phyloP scores from a whole-genome alignment of 2,113 vertebrate species.

The Xiphorhynchus elegans region DNA sequence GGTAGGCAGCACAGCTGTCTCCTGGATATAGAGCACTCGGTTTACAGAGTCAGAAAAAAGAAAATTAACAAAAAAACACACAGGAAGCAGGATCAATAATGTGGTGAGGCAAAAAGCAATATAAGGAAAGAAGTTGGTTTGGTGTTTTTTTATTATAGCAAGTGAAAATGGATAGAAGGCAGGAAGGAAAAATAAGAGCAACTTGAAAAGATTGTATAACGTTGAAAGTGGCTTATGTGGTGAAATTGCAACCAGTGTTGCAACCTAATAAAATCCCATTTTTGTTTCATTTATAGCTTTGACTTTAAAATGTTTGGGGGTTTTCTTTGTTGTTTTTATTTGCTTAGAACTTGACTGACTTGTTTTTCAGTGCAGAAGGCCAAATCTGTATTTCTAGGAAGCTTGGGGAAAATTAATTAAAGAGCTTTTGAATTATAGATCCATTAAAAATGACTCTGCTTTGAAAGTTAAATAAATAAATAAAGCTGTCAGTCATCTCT shows the following conservation, averaged over 20 bases:
- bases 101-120: slow-evolving; percentile 1
- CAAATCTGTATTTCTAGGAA: slow-evolving; percentile 39
- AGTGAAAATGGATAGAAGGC: not conserved
- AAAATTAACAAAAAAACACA: not conserved
- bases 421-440: slow-evolving; percentile 36
- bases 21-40: not conserved
- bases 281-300: slow-evolving; percentile 15
- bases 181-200: not conserved
- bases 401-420: slow-evolving; percentile 43
- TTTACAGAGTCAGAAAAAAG: not conserved
- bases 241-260: not conserved
- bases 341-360: not conserved
- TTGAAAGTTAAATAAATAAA: slow-evolving; percentile 48
- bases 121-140: not conserved
- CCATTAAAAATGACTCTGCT: slow-evolving; percentile 46
- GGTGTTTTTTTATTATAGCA: not conserved
- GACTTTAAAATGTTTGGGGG: not conserved
- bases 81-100: slow-evolving; percentile 10
- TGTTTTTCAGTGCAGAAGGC: slow-evolving; percentile 24
- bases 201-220: not conserved
- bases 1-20: not conserved
- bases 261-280: not conserved
- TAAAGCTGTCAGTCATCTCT: not conserved
- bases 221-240: not conserved
- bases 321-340: not conserved